Conservation (phyloP, 2,113 vertebrate genomes). For the Colistium nudipinnis region DNA sequence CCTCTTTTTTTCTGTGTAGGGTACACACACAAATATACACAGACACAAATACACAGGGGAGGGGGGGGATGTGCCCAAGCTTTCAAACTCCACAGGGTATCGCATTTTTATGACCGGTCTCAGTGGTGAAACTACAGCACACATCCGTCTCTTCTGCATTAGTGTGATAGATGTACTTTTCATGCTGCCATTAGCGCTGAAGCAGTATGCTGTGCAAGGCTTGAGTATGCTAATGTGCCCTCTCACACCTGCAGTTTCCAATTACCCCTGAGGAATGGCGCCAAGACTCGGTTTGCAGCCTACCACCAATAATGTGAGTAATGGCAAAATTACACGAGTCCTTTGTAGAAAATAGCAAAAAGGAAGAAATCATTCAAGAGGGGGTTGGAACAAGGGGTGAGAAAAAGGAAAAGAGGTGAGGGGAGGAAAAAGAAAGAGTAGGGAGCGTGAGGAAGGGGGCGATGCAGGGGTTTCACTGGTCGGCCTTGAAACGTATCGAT, state of each 20-base stretch:
- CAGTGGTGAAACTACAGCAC: constrained; percentile 65
- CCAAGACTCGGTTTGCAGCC: constrained; percentile 74
- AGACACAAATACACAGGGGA: constrained; percentile 20
- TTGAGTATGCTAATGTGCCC: constrained; percentile 79
- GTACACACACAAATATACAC: constrained; percentile 44
- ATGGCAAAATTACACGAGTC: constrained; percentile 78
- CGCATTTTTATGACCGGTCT: constrained; percentile 60
- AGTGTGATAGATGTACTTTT: constrained; percentile 80
- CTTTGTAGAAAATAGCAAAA: constrained; percentile 61
- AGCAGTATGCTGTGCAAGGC: constrained; percentile 63
- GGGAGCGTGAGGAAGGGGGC: constrained; percentile 10
- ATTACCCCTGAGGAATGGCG: constrained; percentile 78
- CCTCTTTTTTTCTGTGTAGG: constrained; percentile 9
- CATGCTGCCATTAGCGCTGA: constrained; percentile 71
- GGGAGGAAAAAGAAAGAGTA: background rate
- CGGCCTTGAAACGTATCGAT: background rate
- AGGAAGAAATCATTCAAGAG: constrained; percentile 51
- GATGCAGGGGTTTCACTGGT: constrained; percentile 1
- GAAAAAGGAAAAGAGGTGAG: constrained; percentile 26
- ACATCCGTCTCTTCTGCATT: constrained; percentile 76
- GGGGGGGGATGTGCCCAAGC: constrained; percentile 34
- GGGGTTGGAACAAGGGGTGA: constrained; percentile 36
- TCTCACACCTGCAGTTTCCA: constrained; percentile 82
- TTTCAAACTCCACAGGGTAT: constrained; percentile 55
- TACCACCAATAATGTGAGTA: constrained; percentile 77